Evolutionary conservation across 2,888 invertebrate genomes (phyloP).

Genomic region (Marasmarcha lunaedactyla): DNA sequence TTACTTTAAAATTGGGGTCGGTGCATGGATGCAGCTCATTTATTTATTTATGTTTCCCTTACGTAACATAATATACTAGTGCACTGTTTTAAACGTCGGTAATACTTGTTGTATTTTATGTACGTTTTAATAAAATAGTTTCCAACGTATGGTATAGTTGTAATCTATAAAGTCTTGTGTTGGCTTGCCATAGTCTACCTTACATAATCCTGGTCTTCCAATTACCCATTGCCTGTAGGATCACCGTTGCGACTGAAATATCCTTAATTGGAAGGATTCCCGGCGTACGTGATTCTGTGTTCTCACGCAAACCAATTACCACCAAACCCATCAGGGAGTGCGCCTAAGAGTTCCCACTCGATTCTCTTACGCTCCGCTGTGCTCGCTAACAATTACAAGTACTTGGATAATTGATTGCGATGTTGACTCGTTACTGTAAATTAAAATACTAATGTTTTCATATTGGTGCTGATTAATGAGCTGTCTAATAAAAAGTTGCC

Average conservation of each 20-base stretch:
- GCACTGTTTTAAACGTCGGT: no score
- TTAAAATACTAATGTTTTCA: no score
- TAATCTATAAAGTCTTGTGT: no score
- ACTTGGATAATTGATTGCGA: no score
- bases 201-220: constrained; percentile 25
- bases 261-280: constrained; percentile 53
- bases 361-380: constrained; percentile 45
- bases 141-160: no score
- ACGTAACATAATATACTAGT: no score
- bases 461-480: no score
- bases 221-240: constrained; percentile 31
- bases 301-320: constrained; percentile 55
- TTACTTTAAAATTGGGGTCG: constrained; percentile 35
- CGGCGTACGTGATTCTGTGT: constrained; percentile 18
- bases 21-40: constrained; percentile 25
- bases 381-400: constrained; percentile 8
- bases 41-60: constrained; percentile 32
- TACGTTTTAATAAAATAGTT: no score
- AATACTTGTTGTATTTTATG: no score
- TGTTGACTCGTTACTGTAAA: no score
- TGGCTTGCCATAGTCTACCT: neutral
- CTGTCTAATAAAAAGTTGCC: no score
- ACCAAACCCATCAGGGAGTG: constrained; percentile 45
- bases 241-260: constrained; percentile 23
- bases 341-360: constrained; percentile 47